These are phyloP conservation scores for Nothobranchius furzeri DNA, from an alignment of 2,113 vertebrate genomes.

Conservation along the genomic window DNA sequence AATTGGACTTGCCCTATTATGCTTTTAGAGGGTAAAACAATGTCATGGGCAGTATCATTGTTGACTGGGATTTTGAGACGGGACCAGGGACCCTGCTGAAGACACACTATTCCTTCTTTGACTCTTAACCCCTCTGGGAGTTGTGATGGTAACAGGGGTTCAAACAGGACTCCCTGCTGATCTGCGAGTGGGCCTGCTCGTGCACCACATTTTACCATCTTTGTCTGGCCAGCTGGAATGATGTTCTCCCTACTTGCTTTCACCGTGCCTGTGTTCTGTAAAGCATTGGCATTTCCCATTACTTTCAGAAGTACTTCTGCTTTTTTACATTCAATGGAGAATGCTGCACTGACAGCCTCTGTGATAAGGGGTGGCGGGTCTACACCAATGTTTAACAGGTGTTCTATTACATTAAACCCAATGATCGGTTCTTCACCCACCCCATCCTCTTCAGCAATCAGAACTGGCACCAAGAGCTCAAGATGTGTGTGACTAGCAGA, in stretches of 20 bases:
- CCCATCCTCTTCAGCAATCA: constrained; percentile 6
- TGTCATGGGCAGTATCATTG: not conserved
- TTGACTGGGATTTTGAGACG: not conserved
- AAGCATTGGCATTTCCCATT: not conserved
- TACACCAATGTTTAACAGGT: not conserved
- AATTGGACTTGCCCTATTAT: too few relatives aligned
- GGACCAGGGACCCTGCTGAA: not conserved
- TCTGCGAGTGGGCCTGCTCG: not conserved
- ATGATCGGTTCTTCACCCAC: constrained; percentile 35
- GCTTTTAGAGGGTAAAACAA: not conserved
- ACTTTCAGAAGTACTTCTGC: constrained; percentile 19
- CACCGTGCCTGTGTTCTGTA: too few relatives aligned
- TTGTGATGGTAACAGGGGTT: not conserved
- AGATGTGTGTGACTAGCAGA: too few relatives aligned
- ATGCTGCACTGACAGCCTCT: constrained; percentile 21
- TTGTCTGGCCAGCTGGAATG: too few relatives aligned
- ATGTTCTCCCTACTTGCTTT: too few relatives aligned
- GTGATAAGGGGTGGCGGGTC: not conserved
- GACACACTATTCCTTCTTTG: not conserved
- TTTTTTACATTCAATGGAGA: constrained; percentile 27
- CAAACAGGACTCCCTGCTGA: not conserved
- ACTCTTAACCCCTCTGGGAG: not conserved
- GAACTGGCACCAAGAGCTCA: constrained; percentile 14
- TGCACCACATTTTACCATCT: too few relatives aligned
- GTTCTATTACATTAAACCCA: constrained; percentile 39